Conservation (phyloP, 2,888 invertebrate species). For the Onchidella celtica region DNA sequence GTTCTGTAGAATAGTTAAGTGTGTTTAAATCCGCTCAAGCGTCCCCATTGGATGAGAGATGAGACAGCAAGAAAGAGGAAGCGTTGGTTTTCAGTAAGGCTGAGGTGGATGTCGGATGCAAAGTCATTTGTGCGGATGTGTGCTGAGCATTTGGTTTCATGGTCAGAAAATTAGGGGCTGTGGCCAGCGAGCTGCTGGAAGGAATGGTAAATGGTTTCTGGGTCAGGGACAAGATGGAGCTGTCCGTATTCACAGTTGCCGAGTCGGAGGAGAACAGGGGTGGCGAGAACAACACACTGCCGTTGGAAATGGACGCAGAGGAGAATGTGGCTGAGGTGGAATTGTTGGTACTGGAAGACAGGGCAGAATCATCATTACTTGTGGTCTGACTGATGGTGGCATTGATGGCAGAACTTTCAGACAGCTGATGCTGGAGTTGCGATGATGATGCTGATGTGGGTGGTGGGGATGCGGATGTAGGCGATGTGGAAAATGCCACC, state of each 20-base stretch:
- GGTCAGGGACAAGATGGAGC: neutral
- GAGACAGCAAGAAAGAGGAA: conserved; percentile 22
- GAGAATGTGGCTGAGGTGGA: conserved; percentile 1
- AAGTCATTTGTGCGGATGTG: neutral
- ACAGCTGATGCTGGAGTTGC: neutral
- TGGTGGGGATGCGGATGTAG: neutral
- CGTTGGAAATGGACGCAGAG: conserved; percentile 19
- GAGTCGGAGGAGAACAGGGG: neutral
- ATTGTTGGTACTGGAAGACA: conserved; percentile 30
- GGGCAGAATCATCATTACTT: neutral
- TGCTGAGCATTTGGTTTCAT: neutral
- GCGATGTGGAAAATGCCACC: neutral
- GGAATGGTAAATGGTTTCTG: conserved; percentile 10
- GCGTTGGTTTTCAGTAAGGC: conserved; percentile 8
- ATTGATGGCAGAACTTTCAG: conserved; percentile 10
- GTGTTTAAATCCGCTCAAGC: no score
- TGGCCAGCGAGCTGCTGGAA: neutral
- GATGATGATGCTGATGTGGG: no score
- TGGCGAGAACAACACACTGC: conserved; percentile 32
- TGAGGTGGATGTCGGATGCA: neutral
- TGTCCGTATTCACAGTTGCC: neutral
- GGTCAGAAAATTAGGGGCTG: neutral
- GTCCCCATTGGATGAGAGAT: conserved; percentile 33
- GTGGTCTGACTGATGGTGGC: neutral
- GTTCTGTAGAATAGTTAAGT: no score